Evolutionary conservation across 2,797 vertebrate genomes (phyloP).

Genomic region (Epinephelus malabaricus): DNA sequence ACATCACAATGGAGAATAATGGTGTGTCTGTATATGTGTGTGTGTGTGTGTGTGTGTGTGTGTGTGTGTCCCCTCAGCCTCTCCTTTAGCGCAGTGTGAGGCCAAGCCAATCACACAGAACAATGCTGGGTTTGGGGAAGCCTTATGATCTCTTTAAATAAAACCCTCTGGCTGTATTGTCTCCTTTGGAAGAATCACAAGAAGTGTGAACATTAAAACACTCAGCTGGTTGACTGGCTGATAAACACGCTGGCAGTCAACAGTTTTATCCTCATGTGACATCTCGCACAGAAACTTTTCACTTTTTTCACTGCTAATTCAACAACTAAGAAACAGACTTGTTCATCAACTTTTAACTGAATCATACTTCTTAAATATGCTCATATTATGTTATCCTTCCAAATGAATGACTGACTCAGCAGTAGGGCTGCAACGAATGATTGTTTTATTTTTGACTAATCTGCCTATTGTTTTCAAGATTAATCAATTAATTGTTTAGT

Average conservation of each 20-base stretch:
- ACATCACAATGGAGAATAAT: slow-evolving; percentile 79
- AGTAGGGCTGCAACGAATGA: no score
- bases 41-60: slow-evolving; percentile 21
- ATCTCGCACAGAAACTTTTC: not conserved
- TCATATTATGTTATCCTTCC: not conserved
- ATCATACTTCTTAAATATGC: not conserved
- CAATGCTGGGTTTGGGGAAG: slow-evolving; percentile 66
- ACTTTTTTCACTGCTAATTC: not conserved
- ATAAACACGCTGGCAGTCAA: slow-evolving; percentile 1
- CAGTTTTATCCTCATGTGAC: slow-evolving; percentile 4
- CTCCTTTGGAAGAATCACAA: slow-evolving; percentile 36
- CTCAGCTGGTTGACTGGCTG: slow-evolving; percentile 26
- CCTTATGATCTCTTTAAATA: slow-evolving; percentile 74
- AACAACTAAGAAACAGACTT: no score
- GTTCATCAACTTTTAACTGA: no score
- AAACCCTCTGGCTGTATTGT: slow-evolving; percentile 52
- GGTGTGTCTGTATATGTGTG: slow-evolving; percentile 69
- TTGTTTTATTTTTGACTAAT: no score
- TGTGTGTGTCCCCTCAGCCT: slow-evolving; percentile 25
- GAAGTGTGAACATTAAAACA: slow-evolving; percentile 32
- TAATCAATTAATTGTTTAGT: no score
- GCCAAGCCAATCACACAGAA: slow-evolving; percentile 74
- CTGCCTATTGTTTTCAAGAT: no score
- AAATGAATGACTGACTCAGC: not conserved
- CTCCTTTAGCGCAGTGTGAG: slow-evolving; percentile 67